Conservation (phyloP, 2,888 invertebrate genomes). For the Cephus sareptanus region DNA sequence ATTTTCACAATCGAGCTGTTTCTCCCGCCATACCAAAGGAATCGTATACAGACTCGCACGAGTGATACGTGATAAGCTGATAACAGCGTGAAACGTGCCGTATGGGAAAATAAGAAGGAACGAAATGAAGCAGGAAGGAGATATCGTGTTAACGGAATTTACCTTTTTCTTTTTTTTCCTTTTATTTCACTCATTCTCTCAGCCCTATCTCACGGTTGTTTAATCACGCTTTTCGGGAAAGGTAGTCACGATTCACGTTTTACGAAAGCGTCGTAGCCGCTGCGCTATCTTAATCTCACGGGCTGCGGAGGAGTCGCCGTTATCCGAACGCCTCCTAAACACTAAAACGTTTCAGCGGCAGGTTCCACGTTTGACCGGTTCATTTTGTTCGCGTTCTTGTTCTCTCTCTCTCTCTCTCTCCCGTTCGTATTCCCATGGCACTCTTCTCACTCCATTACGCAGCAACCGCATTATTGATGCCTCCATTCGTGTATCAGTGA, state of each 20-base stretch:
- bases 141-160: constrained; percentile 33
- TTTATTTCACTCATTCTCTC: not conserved
- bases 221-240: constrained; percentile 25
- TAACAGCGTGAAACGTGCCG: not conserved
- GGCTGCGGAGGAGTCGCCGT: constrained; percentile 17
- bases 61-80: not conserved
- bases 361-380: constrained; percentile 34
- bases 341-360: constrained; percentile 36
- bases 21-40: not conserved
- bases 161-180: not conserved
- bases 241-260: not conserved
- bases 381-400: constrained; percentile 24
- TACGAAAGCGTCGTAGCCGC: not conserved
- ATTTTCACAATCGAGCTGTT: not conserved
- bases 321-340: constrained; percentile 40
- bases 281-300: constrained; percentile 41
- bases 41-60: not conserved
- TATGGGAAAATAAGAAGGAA: not conserved
- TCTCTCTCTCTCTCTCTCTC: constrained; percentile 1
- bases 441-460: constrained; percentile 17
- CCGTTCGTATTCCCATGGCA: not conserved
- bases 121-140: not conserved
- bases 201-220: constrained; percentile 36
- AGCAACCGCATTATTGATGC: constrained; percentile 52
- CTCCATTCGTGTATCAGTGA: constrained; percentile 60